These are phyloP conservation scores for Aphelocoma californica DNA, from an alignment of 2,797 vertebrate genomes.

Conservation along the genomic window DNA sequence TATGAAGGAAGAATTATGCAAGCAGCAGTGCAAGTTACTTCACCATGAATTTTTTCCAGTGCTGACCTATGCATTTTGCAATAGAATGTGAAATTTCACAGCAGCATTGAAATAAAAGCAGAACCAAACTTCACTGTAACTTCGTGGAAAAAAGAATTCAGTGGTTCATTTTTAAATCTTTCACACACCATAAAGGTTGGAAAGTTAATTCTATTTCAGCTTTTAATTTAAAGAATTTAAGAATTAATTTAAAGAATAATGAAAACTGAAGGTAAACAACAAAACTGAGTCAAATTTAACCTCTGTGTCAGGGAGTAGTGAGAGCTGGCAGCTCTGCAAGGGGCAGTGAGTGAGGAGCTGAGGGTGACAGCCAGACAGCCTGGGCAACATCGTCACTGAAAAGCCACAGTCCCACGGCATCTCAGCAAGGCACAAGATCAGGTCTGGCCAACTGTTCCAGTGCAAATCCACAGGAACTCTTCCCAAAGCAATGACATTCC, in stretches of 20 bases:
- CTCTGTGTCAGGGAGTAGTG: background rate
- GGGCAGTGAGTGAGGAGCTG: background rate
- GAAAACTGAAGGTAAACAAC: background rate
- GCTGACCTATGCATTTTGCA: background rate
- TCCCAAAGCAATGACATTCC: background rate
- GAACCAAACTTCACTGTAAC: background rate
- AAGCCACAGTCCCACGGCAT: background rate
- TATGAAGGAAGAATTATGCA: background rate
- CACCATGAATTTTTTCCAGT: background rate
- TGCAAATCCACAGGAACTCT: background rate
- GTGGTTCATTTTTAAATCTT: background rate
- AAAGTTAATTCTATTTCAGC: background rate
- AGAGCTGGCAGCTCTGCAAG: background rate
- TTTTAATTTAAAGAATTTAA: background rate
- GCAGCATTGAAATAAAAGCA: conserved; percentile 9
- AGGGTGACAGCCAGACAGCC: background rate
- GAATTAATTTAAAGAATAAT: background rate
- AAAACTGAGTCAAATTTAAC: background rate
- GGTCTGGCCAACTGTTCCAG: background rate
- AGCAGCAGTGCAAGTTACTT: background rate
- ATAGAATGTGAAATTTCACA: background rate
- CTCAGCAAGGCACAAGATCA: background rate
- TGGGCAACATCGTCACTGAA: rapidly evolving
- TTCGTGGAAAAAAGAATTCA: background rate
- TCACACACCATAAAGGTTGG: background rate